phyloP scores from a whole-genome alignment of 2,113 vertebrate species.

The Pholis gunnellus region DNA sequence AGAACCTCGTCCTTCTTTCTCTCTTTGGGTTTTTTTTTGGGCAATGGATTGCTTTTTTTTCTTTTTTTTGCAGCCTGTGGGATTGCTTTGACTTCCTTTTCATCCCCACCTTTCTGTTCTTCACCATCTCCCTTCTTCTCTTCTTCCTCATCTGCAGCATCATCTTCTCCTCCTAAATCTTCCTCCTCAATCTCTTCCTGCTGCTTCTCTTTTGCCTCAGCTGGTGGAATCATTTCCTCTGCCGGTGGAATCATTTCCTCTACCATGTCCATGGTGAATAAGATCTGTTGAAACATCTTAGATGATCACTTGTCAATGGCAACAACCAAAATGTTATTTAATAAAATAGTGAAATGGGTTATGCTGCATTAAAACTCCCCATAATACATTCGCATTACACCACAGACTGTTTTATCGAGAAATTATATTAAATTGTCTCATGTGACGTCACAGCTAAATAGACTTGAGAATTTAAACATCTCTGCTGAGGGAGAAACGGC shows the following conservation, averaged over 20 bases:
- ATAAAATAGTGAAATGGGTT: not conserved
- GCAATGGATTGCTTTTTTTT: not conserved
- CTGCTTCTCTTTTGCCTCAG: conserved; percentile 27
- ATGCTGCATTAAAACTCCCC: not conserved
- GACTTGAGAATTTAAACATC: not conserved
- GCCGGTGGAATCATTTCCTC: conserved; percentile 24
- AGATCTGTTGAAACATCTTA: conserved; percentile 52
- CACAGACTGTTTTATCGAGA: not conserved
- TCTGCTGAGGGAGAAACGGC: not conserved
- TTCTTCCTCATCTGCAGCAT: not conserved
- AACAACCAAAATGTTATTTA: not conserved
- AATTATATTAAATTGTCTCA: accelerated
- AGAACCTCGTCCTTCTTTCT: conserved; percentile 63
- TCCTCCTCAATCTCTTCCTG: not conserved
- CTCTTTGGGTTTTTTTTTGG: not conserved
- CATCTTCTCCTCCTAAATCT: not conserved
- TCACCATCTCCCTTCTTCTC: not conserved
- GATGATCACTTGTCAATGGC: not conserved
- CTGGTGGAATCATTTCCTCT: conserved; percentile 21
- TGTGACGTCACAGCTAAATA: not conserved
- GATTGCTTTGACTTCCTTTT: not conserved
- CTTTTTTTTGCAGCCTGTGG: not conserved
- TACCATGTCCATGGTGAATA: not conserved
- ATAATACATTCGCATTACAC: not conserved
- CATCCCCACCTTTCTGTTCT: not conserved